These are phyloP conservation scores for Betta splendens DNA, from an alignment of 2,797 vertebrate species.

Conservation along the genomic window DNA sequence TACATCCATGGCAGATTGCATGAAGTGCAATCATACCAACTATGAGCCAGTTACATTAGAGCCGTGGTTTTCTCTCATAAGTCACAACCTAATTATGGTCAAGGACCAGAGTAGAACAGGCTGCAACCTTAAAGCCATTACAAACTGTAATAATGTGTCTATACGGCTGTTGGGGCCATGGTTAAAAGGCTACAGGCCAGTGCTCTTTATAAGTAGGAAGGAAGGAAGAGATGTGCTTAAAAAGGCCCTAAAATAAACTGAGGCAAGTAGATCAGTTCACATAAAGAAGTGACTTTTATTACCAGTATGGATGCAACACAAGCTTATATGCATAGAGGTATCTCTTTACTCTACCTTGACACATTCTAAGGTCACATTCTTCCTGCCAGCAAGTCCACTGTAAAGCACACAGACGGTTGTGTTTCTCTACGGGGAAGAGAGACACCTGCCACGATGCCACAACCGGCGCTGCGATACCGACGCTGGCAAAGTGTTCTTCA, in stretches of 20 bases:
- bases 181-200: constrained; percentile 5
- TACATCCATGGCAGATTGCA: neutral
- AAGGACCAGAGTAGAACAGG: constrained; percentile 1
- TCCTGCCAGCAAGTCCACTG: constrained; percentile 37
- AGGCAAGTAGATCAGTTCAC: constrained; percentile 36
- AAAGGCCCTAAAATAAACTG: constrained; percentile 25
- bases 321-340: constrained; percentile 78
- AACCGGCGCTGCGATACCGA: constrained; percentile 5
- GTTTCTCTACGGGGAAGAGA: constrained; percentile 22
- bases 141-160: constrained; percentile 12
- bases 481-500: constrained; percentile 7
- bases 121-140: constrained; percentile 1
- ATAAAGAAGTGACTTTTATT: constrained; percentile 37
- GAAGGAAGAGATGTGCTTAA: constrained; percentile 1
- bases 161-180: constrained; percentile 23
- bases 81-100: too few relatives aligned
- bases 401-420: constrained; percentile 9
- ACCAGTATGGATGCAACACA: constrained; percentile 34
- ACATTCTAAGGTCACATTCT: constrained; percentile 55
- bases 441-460: constrained; percentile 4
- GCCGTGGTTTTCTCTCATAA: too few relatives aligned
- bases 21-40: too few relatives aligned
- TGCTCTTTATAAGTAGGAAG: neutral
- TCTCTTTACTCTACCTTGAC: constrained; percentile 42
- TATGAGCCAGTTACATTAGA: too few relatives aligned